A percentile compares a stretch with the other conserved stretches of the same genome.
phyloP scores from a whole-genome alignment of 2,888 invertebrate species.

The Saturnia japonica region DNA sequence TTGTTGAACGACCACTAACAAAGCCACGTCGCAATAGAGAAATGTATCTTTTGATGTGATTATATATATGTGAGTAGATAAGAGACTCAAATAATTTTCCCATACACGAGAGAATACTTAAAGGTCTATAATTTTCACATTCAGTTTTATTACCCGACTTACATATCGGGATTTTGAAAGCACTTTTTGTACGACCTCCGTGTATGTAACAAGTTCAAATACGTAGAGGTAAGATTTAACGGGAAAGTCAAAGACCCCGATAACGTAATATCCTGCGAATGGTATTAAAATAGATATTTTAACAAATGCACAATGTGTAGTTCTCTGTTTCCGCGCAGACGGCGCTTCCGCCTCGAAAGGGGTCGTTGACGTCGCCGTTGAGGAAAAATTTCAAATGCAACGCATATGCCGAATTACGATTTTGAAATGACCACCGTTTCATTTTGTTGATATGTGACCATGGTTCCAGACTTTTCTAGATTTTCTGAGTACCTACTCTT shows the following conservation, averaged over 20 bases:
- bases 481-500: neutral
- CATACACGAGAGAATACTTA: no score
- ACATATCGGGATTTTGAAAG: no score
- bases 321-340: slow-evolving; percentile 70
- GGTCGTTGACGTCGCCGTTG: slow-evolving; percentile 53
- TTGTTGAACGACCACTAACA: no score
- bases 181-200: no score
- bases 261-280: slow-evolving; percentile 66
- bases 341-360: slow-evolving; percentile 56
- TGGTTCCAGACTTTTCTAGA: slow-evolving; percentile 22
- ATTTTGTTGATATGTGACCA: slow-evolving; percentile 39
- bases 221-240: no score
- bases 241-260: slow-evolving; percentile 28
- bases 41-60: no score
- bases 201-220: no score
- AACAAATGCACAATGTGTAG: slow-evolving; percentile 66
- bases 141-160: no score
- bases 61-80: no score
- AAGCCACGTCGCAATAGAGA: no score
- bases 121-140: no score
- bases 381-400: slow-evolving; percentile 56
- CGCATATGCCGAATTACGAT: slow-evolving; percentile 63
- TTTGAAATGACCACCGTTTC: slow-evolving; percentile 50
- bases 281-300: slow-evolving; percentile 64
- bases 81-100: no score